Base-by-base conservation (phyloP, 2,113 vertebrate species). In the Triplophysa rosa region DNA sequence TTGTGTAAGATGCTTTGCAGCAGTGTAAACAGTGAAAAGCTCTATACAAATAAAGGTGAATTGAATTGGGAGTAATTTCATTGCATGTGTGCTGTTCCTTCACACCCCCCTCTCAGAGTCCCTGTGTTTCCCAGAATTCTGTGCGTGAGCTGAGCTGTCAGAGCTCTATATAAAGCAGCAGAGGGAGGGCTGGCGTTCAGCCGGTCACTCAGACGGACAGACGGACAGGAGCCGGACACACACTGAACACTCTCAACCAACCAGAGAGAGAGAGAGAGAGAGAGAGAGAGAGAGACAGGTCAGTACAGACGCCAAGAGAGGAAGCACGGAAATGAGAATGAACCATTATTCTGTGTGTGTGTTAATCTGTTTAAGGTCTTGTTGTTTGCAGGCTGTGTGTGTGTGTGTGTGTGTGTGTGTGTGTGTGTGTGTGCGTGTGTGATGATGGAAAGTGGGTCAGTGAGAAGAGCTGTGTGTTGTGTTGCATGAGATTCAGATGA, bases 161-260 rank as follows among this genome's bases (percentile, higher is more conserved):
- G 87, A 82, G 86, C 62, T 86, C 92, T 92, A 92, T 94, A 94
- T 91, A 93, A 93, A 92, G 92, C 81, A 76, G 61, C 40, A 56
- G 81, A 86, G 89, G 91, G 88, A 89, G 91, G 89, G 89, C 85
- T 82, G 90, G 86, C 82, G 89, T 91, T 82, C 89, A 89, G 88
- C 78, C 56, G 85, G 90, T 78, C 59, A 90, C 87, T 85, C 87
- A 89, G 83, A 88, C 83, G 71, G 19, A 45, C 42, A 58, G 83
- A 45, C 42, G 21, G 83, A 82, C 85, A 49, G 77, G 77, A 82
- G 80, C 78, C 58, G 56, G 80, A 73, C 83, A 82, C 83, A 87
- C 85, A 90, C 83, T 77, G 84, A 77, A 89, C 84, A 47, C 82
- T 26, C 61, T 24, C 81, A 47, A 16, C 64, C 81, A 47, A 16